These are phyloP conservation scores for Ligdia adustata DNA, from an alignment of 2,888 invertebrate species.

Conservation along the genomic window DNA sequence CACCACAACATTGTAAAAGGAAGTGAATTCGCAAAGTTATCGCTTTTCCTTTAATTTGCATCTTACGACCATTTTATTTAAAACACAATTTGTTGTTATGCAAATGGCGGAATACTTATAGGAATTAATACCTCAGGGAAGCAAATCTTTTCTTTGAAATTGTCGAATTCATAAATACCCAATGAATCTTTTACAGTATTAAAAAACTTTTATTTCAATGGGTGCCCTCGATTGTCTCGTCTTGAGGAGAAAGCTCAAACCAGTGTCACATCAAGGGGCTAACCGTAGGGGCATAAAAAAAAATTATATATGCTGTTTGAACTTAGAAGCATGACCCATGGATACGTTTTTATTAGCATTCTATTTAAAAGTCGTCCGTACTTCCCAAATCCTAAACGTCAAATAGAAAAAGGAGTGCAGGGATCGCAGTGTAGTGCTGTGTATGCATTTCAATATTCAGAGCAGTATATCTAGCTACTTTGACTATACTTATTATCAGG, in stretches of 20 bases:
- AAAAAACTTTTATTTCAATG: conserved; percentile 29
- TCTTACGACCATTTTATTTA: conserved; percentile 24
- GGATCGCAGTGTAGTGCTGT: too few relatives aligned
- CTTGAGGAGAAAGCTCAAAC: conserved; percentile 15
- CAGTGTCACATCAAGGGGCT: too few relatives aligned
- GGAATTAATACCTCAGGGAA: conserved; percentile 25
- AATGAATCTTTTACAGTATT: conserved; percentile 30
- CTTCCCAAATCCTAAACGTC: too few relatives aligned
- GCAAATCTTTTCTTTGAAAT: conserved; percentile 21
- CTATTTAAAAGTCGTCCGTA: too few relatives aligned
- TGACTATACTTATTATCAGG: too few relatives aligned
- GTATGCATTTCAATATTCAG: too few relatives aligned
- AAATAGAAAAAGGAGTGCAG: too few relatives aligned
- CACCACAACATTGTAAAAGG: neutral
- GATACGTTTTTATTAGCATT: too few relatives aligned
- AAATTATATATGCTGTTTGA: too few relatives aligned
- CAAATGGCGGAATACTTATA: conserved; percentile 29
- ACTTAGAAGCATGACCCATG: too few relatives aligned
- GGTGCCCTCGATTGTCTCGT: conserved; percentile 21
- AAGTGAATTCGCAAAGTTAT: conserved; percentile 13
- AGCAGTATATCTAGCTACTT: too few relatives aligned
- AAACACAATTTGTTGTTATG: conserved; percentile 30
- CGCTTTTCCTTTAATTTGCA: conserved; percentile 18
- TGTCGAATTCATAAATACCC: conserved; percentile 29
- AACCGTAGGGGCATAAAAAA: too few relatives aligned